Base-by-base conservation (phyloP, 2,113 vertebrate genomes). In the Clarias macrocephalus region DNA sequence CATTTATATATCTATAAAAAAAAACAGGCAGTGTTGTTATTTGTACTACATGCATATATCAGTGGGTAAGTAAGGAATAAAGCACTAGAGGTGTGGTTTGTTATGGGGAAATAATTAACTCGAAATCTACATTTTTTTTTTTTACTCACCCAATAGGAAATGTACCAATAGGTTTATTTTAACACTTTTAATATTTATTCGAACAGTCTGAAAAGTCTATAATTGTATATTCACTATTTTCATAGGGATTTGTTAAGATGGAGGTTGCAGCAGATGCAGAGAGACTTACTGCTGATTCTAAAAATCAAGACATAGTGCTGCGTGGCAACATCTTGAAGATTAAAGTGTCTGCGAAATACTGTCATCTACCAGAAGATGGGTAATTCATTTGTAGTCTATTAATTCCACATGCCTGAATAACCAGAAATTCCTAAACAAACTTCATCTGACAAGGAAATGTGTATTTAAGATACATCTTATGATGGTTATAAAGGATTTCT, bases 161-260 rank as follows among this genome's bases (percentile, higher is more conserved):
- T 63, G 62, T 12, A 66, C 12, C 28, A 33, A 33, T 28, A 33
- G 28, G 15, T 13, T 68, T 68, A 30, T 30, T 68, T 30, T 68
- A 68, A 30, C n/a, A 68, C 65, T 66, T 66, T 68, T 68, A 2
- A 68, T 21, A 72, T 15, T 75, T 25, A 75, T 48, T 48, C 10
- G 18, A 9, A 48, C 52, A 5, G 52, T 79, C 52, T 10, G 48
- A 60, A 23, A 25, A 21, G 10, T 48, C 13, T 5, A 6, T 21
- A 3, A 62, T 70, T 70, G 21, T 73, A 52, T 73, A 52, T 23
- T 73, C 16, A 73, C 7, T 5, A 48, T 82, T 82, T 54, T 70
- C n/a, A 56, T 54, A 89, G 89, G 87, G 81, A 12, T 84, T 88
- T 57, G 37, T 88, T 72, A 92, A 95, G 65, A 94, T 94, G 94